These are phyloP conservation scores for Lipotes vexillifer DNA, from an alignment of 2,113 vertebrate species.

Conservation along the genomic window DNA sequence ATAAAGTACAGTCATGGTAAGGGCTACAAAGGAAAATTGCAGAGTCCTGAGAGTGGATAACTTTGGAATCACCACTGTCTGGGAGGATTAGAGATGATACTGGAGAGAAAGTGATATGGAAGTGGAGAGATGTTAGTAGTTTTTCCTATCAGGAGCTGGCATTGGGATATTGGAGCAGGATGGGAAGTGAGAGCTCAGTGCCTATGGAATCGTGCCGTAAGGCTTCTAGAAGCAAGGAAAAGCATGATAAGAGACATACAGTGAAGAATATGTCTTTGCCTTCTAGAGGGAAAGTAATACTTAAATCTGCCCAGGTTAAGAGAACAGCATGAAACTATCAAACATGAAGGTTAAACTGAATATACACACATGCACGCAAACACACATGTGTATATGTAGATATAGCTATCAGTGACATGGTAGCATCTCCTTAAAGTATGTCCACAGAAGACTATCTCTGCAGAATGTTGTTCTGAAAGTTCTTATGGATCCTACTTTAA, in stretches of 20 bases:
- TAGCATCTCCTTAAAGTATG: neutral
- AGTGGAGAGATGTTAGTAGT: neutral
- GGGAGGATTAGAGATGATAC: neutral
- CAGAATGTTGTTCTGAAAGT: neutral
- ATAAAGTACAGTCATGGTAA: neutral
- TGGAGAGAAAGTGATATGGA: neutral
- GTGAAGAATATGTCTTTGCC: neutral
- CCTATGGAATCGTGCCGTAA: neutral
- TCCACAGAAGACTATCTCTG: neutral
- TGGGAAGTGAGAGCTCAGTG: no score
- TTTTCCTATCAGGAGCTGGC: neutral
- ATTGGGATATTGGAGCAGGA: neutral
- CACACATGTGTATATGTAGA: rapidly evolving
- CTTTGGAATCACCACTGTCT: neutral
- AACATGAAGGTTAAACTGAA: neutral
- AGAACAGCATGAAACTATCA: neutral
- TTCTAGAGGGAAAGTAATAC: neutral
- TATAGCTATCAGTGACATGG: rapidly evolving
- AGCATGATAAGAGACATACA: neutral
- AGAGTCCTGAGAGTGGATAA: neutral
- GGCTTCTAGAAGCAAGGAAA: neutral
- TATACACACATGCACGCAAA: neutral
- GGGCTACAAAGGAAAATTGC: neutral
- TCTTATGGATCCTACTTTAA: neutral
- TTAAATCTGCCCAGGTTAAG: neutral